Evolutionary conservation across 2,888 invertebrate species (phyloP).

Genomic region (Syrista parreyssii): DNA sequence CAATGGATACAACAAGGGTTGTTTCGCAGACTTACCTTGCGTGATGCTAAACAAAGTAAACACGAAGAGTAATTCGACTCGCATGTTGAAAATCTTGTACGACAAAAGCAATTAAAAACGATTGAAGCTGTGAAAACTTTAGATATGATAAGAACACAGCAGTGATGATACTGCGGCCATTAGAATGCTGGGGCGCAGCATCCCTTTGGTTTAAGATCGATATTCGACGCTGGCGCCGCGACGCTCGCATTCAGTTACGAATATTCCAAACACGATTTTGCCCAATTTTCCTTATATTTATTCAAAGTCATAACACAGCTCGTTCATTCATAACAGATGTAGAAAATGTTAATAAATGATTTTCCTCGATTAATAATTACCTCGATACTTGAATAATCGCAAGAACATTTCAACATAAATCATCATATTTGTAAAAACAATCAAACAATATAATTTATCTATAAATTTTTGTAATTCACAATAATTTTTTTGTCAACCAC

Average conservation of each 20-base stretch:
- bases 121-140: not conserved
- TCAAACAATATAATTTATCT: not conserved
- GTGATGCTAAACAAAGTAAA: slow-evolving; percentile 28
- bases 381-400: not conserved
- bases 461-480: not conserved
- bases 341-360: not conserved
- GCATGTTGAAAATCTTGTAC: slow-evolving; percentile 10
- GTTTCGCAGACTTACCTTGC: slow-evolving; percentile 29
- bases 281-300: not conserved
- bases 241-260: slow-evolving; percentile 30
- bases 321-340: not conserved
- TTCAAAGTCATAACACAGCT: not conserved
- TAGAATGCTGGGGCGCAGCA: slow-evolving; percentile 36
- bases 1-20: not conserved
- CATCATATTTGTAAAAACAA: not conserved
- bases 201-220: slow-evolving; percentile 49
- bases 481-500: not conserved
- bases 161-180: slow-evolving; percentile 24
- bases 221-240: slow-evolving; percentile 50
- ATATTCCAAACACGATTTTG: slow-evolving; percentile 28
- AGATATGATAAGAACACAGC: slow-evolving; percentile 21
- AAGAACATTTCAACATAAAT: not conserved
- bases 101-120: not conserved
- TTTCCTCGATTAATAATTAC: not conserved
- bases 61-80: slow-evolving; percentile 20